Base-by-base conservation (phyloP, 2,888 invertebrate species). In the Drosophila vallismaia region DNA sequence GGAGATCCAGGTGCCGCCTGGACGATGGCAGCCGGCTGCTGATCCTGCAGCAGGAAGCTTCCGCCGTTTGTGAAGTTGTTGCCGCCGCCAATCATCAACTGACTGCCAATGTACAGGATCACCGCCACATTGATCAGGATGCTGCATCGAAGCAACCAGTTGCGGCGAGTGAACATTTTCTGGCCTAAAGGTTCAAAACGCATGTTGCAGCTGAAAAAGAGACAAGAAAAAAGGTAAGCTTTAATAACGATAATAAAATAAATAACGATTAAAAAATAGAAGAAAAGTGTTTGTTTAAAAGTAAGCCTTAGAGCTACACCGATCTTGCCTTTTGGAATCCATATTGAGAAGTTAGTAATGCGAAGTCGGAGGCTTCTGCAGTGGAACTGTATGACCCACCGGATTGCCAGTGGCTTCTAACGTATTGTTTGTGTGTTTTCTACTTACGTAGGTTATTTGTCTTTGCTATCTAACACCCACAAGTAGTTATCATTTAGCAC, bases 111-210 rank as follows among this genome's bases (percentile, higher is more conserved):
- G 91, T 95, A 95, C 71, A 95, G 91, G 63, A 95, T 91, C 58
- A 95, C 94, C 78, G 94, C 95, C 74, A 95, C 93, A 90, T 95
- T 95, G 79, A 95, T 94, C 69, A 95, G 93, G 86, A 95, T 94
- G 92, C 95, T 95, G 91, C 95, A 94, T 84, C 95, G 93, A 90
- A 95, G 93, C 92, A 95, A 92, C 93, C 95, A 94, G 92, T 95
- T 95, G 78, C 95, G 94, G 73, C 94, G 92, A 62, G 93, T 92
- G 75, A 93, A 92, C 92, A 92, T 92, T 84, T 89, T 91, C 69
- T 88, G 90, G 51, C 90, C 88, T 64, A 89, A 74, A 42, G 90
- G 90, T 79, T 90, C 89, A 46, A 89, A 90, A 54, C 90, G 89
- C 90, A 90, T 90, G 56, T 70, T 87, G 75, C 70, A 79, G 84